These are phyloP conservation scores for Liodrosophila aerea DNA, from an alignment of 2,888 invertebrate genomes.

Conservation along the genomic window DNA sequence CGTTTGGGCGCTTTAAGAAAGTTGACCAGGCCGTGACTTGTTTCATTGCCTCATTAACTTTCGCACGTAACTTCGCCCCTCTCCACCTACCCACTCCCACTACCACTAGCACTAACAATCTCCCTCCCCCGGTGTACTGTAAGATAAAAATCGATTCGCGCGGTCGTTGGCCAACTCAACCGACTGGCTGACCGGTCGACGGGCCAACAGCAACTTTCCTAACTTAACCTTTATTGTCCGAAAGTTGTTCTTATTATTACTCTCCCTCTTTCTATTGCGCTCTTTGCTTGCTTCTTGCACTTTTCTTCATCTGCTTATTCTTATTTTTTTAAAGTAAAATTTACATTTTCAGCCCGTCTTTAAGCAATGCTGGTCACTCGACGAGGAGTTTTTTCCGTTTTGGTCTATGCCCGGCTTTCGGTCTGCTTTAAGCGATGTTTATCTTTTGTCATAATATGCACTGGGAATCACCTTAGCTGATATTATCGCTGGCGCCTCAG, in stretches of 20 bases:
- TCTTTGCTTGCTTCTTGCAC: constrained; percentile 33
- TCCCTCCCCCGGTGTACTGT: constrained; percentile 14
- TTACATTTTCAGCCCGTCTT: constrained; percentile 65
- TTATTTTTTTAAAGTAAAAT: constrained; percentile 43
- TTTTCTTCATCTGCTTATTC: constrained; percentile 9
- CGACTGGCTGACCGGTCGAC: constrained; percentile 39
- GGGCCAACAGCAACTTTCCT: constrained; percentile 64
- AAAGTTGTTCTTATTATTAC: constrained; percentile 70
- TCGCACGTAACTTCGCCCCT: constrained; percentile 55
- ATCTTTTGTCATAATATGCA: constrained; percentile 79
- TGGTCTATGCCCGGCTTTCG: constrained; percentile 21
- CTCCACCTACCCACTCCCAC: constrained; percentile 9
- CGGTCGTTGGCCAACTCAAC: constrained; percentile 75
- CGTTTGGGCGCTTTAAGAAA: constrained; percentile 59
- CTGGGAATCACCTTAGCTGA: constrained; percentile 75
- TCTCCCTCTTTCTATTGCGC: constrained; percentile 19
- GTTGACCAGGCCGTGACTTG: constrained; percentile 67
- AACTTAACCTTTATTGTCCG: constrained; percentile 78
- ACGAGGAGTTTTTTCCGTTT: constrained; percentile 10
- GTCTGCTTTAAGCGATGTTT: constrained; percentile 68
- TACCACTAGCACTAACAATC: constrained; percentile 4
- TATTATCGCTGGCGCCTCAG: constrained; percentile 64
- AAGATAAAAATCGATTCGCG: constrained; percentile 79
- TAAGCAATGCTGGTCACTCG: constrained; percentile 51
- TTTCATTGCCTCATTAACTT: constrained; percentile 73